Base-by-base conservation (phyloP, 2,888 invertebrate genomes). In the Cantharis rufa region DNA sequence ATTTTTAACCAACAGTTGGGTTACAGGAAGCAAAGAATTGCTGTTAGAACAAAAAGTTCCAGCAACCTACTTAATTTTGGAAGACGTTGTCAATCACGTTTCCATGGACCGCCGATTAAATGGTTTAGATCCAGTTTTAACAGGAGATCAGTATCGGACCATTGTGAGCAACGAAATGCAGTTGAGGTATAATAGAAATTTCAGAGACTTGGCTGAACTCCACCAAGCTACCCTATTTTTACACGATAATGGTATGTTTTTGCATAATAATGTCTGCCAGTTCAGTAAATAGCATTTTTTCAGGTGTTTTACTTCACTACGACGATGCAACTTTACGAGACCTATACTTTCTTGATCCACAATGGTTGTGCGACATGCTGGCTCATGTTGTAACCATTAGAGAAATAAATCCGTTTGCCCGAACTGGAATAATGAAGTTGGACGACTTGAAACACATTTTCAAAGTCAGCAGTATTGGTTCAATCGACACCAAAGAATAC, bases 301-400 rank as follows among this genome's bases (percentile, higher is more conserved):
- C 86, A 94, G 94, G 96, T 48, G 97, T 99, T 1, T 89, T 99
- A 10, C 90, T 98, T 1, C 97, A 98, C 87, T 98, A 97, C 84
- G 97, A 98, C 83, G 98, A 98, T 87, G 96, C 97, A 0, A 96
- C 97, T 0, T 89, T 98, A 2, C 95, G 96, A 85, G 98, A 99
- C 88, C 90, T 98, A 70, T 98, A 98, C 88, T 99, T 99, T 88
- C 89, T 99, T 66, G 96, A 98, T 87, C 98, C 99, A 0, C 99
- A 99, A 87, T 99, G 99, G 99, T 90, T 99, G 63, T 99, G 98
- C 88, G 99, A 99, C 87, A 96, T 98, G 92, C 88, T 99, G 62
- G 98, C 99, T 0, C 97, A 97, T 87, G 98, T 99, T 1, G 97
- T 99, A 48, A 98, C 98, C 0, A 96, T 98, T 16, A 89, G 98